phyloP scores from a whole-genome alignment of 2,113 vertebrate genomes.

The Sylvietta virens region DNA sequence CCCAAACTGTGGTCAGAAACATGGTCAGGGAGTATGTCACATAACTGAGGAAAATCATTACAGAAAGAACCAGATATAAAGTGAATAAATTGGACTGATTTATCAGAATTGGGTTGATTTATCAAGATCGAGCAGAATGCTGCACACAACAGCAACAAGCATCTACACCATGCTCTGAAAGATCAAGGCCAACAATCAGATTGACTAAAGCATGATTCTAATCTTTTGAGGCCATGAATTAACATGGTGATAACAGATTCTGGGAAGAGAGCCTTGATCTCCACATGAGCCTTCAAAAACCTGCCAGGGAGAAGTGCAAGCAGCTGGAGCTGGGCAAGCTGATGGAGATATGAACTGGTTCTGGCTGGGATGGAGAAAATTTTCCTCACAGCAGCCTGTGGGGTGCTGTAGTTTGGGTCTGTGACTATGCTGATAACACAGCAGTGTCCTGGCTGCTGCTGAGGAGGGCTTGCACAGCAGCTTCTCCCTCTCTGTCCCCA shows the following conservation, averaged over 20 bases:
- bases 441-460: neutral
- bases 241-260: neutral
- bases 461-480: neutral
- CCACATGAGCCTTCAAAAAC: neutral
- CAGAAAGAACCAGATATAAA: neutral
- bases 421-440: neutral
- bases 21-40: neutral
- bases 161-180: neutral
- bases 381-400: fast-evolving
- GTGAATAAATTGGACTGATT: neutral
- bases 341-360: neutral
- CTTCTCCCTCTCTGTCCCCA: neutral
- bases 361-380: neutral
- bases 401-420: neutral
- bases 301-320: neutral
- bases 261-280: neutral
- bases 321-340: neutral
- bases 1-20: neutral
- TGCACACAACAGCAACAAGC: neutral
- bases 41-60: neutral
- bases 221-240: neutral
- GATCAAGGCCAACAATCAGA: neutral
- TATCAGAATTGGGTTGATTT: neutral
- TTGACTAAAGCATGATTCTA: neutral
- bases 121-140: neutral